Percentiles rank a stretch among this genome's conserved stretches.
phyloP scores from a whole-genome alignment of 2,888 invertebrate genomes.

The Cerastis leucographa region DNA sequence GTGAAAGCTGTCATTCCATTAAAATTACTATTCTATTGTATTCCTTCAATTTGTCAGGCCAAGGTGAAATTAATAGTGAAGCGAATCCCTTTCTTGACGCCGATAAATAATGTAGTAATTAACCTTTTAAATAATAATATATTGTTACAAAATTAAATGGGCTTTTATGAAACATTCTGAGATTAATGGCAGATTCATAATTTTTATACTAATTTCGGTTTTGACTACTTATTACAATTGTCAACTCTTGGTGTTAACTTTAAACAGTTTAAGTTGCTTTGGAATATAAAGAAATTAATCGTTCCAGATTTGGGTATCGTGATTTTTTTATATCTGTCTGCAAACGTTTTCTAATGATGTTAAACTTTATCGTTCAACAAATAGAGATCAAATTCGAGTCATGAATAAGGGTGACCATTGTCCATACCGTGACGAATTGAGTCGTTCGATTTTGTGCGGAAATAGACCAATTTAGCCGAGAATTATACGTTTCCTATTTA shows the following conservation, averaged over 20 bases:
- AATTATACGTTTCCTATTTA: slow-evolving; percentile 78
- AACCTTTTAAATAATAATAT: slow-evolving; percentile 48
- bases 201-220: slow-evolving; percentile 25
- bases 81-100: slow-evolving; percentile 42
- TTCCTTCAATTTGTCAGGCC: slow-evolving; percentile 77
- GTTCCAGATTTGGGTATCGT: slow-evolving; percentile 8
- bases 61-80: slow-evolving; percentile 55
- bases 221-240: neutral
- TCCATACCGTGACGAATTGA: slow-evolving; percentile 83
- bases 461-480: slow-evolving; percentile 86
- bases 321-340: slow-evolving; percentile 10
- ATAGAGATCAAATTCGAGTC: slow-evolving; percentile 21
- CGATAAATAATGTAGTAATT: slow-evolving; percentile 57
- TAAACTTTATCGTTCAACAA: slow-evolving; percentile 7
- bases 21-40: slow-evolving; percentile 73
- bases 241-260: neutral
- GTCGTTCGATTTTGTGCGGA: slow-evolving; percentile 82
- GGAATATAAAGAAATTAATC: slow-evolving; percentile 12
- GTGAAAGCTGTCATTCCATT: slow-evolving; percentile 74
- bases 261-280: slow-evolving; percentile 16
- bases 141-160: slow-evolving; percentile 19
- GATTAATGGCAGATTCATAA: slow-evolving; percentile 31
- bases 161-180: slow-evolving; percentile 21
- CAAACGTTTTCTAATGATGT: neutral
- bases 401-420: slow-evolving; percentile 59